Conservation (phyloP, 1,140 invertebrate genomes). For the Drosophila carrolli region DNA sequence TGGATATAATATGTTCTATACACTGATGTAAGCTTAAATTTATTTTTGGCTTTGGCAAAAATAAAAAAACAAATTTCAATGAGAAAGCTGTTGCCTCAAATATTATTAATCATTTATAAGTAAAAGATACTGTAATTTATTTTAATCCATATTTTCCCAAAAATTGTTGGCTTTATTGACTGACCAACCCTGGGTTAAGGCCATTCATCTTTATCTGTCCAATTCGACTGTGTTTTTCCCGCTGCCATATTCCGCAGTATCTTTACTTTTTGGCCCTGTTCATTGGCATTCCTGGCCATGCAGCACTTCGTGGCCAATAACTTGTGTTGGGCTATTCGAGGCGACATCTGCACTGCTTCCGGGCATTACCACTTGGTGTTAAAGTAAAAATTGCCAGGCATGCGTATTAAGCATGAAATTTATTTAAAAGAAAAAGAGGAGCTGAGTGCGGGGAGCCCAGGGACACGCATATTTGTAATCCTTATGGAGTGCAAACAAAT, state of each 20-base stretch:
- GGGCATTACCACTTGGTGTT: slow-evolving; percentile 78
- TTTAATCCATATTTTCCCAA: background rate
- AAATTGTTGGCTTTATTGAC: background rate
- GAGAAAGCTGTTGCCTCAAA: too few relatives aligned
- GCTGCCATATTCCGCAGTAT: background rate
- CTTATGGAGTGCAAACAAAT: slow-evolving; percentile 83
- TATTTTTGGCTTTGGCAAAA: too few relatives aligned
- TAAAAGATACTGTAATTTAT: too few relatives aligned
- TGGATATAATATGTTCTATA: too few relatives aligned
- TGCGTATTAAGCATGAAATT: slow-evolving; percentile 82
- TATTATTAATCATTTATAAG: too few relatives aligned
- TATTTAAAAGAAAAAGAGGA: slow-evolving; percentile 46
- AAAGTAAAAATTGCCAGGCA: slow-evolving; percentile 79
- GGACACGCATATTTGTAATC: slow-evolving; percentile 72
- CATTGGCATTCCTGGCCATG: slow-evolving; percentile 30
- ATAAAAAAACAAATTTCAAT: too few relatives aligned
- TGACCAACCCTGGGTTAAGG: background rate
- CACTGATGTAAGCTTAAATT: background rate
- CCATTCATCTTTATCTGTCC: slow-evolving; percentile 12
- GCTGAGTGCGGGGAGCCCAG: slow-evolving; percentile 10
- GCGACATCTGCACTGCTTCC: slow-evolving; percentile 78
- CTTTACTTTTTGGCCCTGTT: slow-evolving; percentile 6
- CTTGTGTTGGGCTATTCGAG: slow-evolving; percentile 49
- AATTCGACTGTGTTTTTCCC: background rate
- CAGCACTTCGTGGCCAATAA: slow-evolving; percentile 45